Conservation (phyloP, 2,797 vertebrate genomes). For the Astyanax mexicanus region DNA sequence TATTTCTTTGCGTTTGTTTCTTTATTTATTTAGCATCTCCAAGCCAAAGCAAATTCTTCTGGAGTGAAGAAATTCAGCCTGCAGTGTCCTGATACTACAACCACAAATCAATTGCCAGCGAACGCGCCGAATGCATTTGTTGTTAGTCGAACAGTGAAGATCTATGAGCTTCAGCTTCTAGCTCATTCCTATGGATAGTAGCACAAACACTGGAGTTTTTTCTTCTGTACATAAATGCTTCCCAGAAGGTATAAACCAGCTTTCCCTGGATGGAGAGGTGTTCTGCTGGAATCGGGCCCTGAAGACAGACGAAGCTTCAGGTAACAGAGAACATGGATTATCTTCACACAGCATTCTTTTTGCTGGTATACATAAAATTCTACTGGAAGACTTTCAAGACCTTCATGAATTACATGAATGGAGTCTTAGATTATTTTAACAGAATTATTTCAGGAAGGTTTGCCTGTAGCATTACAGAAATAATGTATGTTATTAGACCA, state of each 20-base stretch:
- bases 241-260: constrained; percentile 37
- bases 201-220: constrained; percentile 37
- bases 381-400: not conserved
- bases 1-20: constrained; percentile 14
- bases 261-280: constrained; percentile 42
- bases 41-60: constrained; percentile 12
- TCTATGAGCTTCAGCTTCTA: constrained; percentile 29
- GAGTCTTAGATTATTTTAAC: constrained; percentile 11
- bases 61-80: constrained; percentile 40
- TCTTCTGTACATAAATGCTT: constrained; percentile 23
- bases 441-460: too few species aligned
- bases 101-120: constrained; percentile 58
- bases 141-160: constrained; percentile 46
- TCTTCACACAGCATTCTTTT: constrained; percentile 12
- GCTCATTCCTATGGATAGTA: constrained; percentile 37
- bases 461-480: too few species aligned
- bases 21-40: constrained; percentile 32
- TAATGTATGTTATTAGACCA: too few species aligned
- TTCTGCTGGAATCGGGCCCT: constrained; percentile 8
- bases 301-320: constrained; percentile 18
- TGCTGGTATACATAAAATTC: constrained; percentile 2
- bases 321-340: constrained; percentile 8
- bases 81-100: constrained; percentile 48
- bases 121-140: constrained; percentile 54
- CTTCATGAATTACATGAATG: constrained; percentile 27